Evolutionary conservation across 2,113 vertebrate genomes (phyloP), one percentile per base, ranked within the genome.

Genomic region (Lethenteron camtschaticum): DNA sequence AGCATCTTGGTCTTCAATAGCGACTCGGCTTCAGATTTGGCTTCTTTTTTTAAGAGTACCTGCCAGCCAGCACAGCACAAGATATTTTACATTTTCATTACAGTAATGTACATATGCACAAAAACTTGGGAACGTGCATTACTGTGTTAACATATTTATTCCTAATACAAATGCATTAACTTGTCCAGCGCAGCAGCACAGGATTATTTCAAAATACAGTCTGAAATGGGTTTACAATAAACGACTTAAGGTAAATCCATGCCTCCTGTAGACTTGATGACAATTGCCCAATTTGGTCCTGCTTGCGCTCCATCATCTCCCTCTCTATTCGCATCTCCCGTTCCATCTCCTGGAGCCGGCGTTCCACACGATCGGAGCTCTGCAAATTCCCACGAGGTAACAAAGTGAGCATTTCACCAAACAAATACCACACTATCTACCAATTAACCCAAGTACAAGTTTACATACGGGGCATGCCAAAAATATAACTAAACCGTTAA

Each of bases 311-410:
- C 9, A 78, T 71, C 4, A 81, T 72, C 57, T 82, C 81, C 12
- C 80, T 79, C 74, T 87, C 85, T 0, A 76, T 63, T 68, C 73
- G 80, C 81, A 87, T 85, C 75, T 87, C 86, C 74, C 79, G 81
- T 72, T 92, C 87, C 71, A 94, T 81, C 74, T 89, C 85, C 73
- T 87, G 83, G 73, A 96, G 84, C 71, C 87, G 83, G 58, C 77
- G 81, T 77, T 92, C 87, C 70, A 94, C 86, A 0, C 82, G 84
- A 69, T 86, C 81, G 1, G 88, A 82, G 70, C 83, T 83, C 91
- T 94, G 73, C 70, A 76, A 69, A 73, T 56, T 9, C 63, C 66
- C 66, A 70, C 71, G 75, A 68, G 59, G 12, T 8, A 58, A 8
- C 56, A 4, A 11, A 73, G 10, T 4, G 68, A 14, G 8, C 56